Percentiles rank a stretch among this genome's conserved stretches.
These are phyloP conservation scores for Nesidiocoris tenuis DNA, from an alignment of 2,888 invertebrate genomes.

Conservation along the genomic window DNA sequence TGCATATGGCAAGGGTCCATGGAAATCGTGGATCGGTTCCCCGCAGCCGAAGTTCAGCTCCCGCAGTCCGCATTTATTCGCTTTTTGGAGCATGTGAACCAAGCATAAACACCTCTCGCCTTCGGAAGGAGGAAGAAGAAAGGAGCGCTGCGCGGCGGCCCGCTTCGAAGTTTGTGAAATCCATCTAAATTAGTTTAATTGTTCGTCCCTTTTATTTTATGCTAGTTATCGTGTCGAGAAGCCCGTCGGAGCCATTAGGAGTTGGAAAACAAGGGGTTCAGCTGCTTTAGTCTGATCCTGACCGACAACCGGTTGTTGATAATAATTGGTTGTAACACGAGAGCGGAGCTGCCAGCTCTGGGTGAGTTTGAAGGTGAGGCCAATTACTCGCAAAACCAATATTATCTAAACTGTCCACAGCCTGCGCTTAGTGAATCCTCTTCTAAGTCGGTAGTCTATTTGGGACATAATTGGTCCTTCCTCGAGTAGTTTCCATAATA, in stretches of 20 bases:
- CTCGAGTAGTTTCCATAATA: neutral
- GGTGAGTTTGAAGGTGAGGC: neutral
- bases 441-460: neutral
- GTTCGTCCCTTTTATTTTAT: conserved; percentile 9
- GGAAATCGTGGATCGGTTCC: no score
- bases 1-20: no score
- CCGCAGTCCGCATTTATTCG: no score
- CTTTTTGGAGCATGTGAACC: no score
- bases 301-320: neutral
- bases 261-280: neutral
- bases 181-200: conserved; percentile 29
- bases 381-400: neutral
- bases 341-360: neutral
- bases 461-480: neutral
- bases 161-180: conserved; percentile 8
- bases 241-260: neutral
- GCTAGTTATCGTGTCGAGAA: conserved; percentile 6
- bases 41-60: no score
- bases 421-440: neutral
- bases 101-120: no score
- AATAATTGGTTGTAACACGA: neutral
- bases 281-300: neutral
- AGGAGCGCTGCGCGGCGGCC: no score
- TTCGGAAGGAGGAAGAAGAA: no score
- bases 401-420: neutral